phyloP scores from a whole-genome alignment of 2,888 invertebrate genomes.

The Epinotia nisella region DNA sequence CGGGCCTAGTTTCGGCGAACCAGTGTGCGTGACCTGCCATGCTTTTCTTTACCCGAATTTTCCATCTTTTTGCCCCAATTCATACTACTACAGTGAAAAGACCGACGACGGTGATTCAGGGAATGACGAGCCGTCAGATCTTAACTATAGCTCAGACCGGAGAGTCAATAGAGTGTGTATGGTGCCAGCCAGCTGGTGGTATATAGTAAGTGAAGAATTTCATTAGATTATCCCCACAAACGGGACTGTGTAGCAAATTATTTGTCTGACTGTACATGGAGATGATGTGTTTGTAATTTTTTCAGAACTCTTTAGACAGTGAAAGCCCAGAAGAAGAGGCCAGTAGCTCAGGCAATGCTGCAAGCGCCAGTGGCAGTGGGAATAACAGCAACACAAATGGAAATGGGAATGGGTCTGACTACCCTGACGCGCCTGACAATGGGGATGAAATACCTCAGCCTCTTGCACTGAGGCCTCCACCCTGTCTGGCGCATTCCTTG shows the following conservation, averaged over 20 bases:
- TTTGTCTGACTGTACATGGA: no score
- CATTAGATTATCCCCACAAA: no score
- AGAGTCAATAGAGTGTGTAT: conserved; percentile 70
- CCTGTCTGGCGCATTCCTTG: conserved; percentile 85
- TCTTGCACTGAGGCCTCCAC: conserved; percentile 65
- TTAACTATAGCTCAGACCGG: conserved; percentile 83
- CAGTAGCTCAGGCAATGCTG: conserved; percentile 68
- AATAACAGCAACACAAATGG: conserved; percentile 31
- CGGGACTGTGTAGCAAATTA: no score
- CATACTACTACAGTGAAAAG: conserved; percentile 81
- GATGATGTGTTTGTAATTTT: conserved; percentile 20
- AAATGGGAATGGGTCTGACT: conserved; percentile 15
- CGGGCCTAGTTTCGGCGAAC: conserved; percentile 95
- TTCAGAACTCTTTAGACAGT: conserved; percentile 76
- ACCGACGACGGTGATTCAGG: conserved; percentile 97
- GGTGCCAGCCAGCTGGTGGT: conserved; percentile 70
- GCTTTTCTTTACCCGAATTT: conserved; percentile 95
- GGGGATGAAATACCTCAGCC: conserved; percentile 48
- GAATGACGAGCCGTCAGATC: conserved; percentile 95
- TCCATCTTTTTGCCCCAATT: conserved; percentile 80
- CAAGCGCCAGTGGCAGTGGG: conserved; percentile 66
- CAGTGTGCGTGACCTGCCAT: conserved; percentile 96
- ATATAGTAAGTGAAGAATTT: conserved; percentile 62
- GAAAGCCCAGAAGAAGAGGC: conserved; percentile 80
- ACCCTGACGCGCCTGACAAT: conserved; percentile 24